These are phyloP conservation scores for Hyposmocoma kahamanoa DNA, from an alignment of 1,140 invertebrate genomes.

Conservation along the genomic window DNA sequence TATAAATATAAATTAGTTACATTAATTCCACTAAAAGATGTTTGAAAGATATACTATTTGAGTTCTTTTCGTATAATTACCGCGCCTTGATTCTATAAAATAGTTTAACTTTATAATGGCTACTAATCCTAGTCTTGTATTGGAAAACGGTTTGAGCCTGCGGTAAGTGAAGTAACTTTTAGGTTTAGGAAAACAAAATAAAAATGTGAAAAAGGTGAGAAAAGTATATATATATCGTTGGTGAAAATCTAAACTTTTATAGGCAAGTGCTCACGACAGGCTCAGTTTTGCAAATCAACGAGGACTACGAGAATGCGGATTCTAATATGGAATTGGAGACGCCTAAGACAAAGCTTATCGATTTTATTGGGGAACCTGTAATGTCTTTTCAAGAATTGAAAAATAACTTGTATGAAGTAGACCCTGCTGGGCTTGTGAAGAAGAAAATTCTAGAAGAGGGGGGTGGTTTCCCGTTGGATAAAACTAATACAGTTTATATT, in stretches of 20 bases:
- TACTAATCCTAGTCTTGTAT: conserved; percentile 22
- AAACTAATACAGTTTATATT: conserved; percentile 41
- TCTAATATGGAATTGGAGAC: conserved; percentile 19
- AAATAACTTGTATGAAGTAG: conserved; percentile 30
- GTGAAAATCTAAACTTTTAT: conserved; percentile 4
- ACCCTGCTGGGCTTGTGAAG: conserved; percentile 42
- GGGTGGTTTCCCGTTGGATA: conserved; percentile 42
- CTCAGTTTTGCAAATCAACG: conserved; percentile 53
- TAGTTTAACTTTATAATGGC: conserved; percentile 16
- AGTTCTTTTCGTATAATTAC: too few relatives aligned
- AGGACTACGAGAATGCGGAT: conserved; percentile 38
- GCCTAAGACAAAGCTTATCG: conserved; percentile 13
- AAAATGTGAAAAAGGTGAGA: background rate
- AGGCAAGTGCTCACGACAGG: conserved; percentile 50
- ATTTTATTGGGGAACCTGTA: conserved; percentile 45
- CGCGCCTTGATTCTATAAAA: too few relatives aligned
- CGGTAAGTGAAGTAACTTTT: conserved; percentile 23
- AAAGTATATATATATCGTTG: background rate
- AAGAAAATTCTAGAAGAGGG: conserved; percentile 56
- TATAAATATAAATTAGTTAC: too few relatives aligned
- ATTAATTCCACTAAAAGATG: too few relatives aligned
- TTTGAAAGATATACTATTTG: too few relatives aligned
- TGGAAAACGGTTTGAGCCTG: conserved; percentile 48
- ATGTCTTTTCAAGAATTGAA: conserved; percentile 32
- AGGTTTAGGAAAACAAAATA: background rate